These are phyloP conservation scores for Lacerta viridis DNA, from an alignment of 2,797 vertebrate genomes.

Conservation along the genomic window DNA sequence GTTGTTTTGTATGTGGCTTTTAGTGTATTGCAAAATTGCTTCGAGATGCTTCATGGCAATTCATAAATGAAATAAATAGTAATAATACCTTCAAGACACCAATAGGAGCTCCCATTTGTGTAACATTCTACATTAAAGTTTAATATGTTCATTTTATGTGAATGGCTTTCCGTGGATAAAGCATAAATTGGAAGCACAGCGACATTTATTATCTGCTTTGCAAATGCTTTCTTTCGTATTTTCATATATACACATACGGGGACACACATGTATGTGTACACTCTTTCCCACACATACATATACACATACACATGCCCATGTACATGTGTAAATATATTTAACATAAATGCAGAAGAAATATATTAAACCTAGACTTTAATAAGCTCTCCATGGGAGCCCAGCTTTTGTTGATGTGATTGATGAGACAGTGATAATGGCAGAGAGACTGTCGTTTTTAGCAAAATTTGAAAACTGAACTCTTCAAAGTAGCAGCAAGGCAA, in stretches of 20 bases:
- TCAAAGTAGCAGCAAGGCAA: conserved; percentile 2
- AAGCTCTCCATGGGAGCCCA: neutral
- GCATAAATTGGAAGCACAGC: neutral
- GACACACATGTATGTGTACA: neutral
- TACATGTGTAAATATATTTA: neutral
- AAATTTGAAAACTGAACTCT: conserved; percentile 25
- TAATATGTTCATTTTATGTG: neutral
- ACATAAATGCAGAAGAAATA: conserved; percentile 18
- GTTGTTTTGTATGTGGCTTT: too few relatives aligned
- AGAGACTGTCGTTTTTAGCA: conserved; percentile 25
- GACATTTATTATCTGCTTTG: neutral
- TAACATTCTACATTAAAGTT: neutral
- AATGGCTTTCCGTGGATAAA: conserved; percentile 12
- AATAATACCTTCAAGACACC: neutral
- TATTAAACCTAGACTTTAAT: conserved; percentile 39
- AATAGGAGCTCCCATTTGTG: neutral
- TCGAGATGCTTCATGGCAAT: neutral
- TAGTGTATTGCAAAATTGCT: too few relatives aligned
- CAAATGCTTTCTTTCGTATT: neutral
- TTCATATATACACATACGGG: neutral
- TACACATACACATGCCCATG: neutral
- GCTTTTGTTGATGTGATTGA: conserved; percentile 32
- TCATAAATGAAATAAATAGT: neutral
- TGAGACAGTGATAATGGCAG: conserved; percentile 23
- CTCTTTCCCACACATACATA: neutral